A percentile compares a stretch with the other conserved stretches of the same genome.
These are phyloP conservation scores for Ascaphus truei DNA, from an alignment of 2,113 vertebrate genomes.

Conservation along the genomic window DNA sequence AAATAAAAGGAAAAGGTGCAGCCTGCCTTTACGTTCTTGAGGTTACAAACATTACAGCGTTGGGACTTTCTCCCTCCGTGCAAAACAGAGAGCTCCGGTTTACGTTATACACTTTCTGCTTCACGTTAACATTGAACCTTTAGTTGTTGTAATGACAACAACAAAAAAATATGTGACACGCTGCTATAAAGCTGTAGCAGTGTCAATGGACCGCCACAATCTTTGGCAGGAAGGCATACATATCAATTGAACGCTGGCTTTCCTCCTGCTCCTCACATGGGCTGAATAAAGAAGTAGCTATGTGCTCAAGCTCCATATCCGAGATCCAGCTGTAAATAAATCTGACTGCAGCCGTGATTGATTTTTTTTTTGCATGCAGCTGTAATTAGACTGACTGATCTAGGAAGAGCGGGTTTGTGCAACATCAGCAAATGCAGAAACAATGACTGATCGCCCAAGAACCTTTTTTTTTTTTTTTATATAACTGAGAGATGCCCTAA, in stretches of 20 bases:
- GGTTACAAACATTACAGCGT: too few relatives aligned
- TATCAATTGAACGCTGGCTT: neutral
- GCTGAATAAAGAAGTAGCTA: neutral
- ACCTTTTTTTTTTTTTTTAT: neutral
- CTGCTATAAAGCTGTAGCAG: too few relatives aligned
- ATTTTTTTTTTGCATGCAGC: slow-evolving; percentile 69
- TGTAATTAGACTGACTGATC: slow-evolving; percentile 90
- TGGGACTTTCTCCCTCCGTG: too few relatives aligned
- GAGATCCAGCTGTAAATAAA: slow-evolving; percentile 72
- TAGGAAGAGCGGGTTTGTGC: slow-evolving; percentile 63
- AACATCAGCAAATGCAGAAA: slow-evolving; percentile 69
- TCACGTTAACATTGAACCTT: too few relatives aligned
- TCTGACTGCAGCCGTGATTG: slow-evolving; percentile 73
- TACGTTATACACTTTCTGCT: too few relatives aligned
- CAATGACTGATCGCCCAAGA: slow-evolving; percentile 41
- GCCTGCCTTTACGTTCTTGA: too few relatives aligned
- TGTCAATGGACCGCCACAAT: too few relatives aligned
- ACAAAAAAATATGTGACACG: too few relatives aligned
- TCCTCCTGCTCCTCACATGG: neutral
- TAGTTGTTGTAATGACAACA: too few relatives aligned
- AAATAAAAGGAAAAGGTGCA: too few relatives aligned
- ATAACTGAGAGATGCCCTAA: too few relatives aligned
- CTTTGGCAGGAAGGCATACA: neutral
- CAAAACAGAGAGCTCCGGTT: too few relatives aligned
- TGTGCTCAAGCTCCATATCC: slow-evolving; percentile 54